These are phyloP conservation scores for Timema podura DNA, from an alignment of 2,888 invertebrate species.

Conservation along the genomic window DNA sequence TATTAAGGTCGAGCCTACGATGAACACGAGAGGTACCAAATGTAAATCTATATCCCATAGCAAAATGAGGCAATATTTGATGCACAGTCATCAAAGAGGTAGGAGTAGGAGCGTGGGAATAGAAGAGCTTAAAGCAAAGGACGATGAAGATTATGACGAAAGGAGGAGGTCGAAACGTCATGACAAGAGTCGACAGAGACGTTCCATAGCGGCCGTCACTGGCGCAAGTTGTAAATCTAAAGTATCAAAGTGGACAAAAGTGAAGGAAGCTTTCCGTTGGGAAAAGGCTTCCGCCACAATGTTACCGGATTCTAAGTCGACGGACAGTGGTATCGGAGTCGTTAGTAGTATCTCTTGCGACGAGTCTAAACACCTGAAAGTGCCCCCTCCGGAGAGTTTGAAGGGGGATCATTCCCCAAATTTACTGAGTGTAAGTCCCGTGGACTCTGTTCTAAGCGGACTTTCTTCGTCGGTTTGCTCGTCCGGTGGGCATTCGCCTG, in stretches of 20 bases:
- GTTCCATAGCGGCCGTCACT: slow-evolving; percentile 21
- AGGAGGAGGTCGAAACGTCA: slow-evolving; percentile 26
- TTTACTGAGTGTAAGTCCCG: slow-evolving; percentile 47
- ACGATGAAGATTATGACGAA: slow-evolving; percentile 3
- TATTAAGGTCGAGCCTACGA: slow-evolving; percentile 55
- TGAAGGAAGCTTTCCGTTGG: slow-evolving; percentile 86
- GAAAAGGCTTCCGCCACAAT: slow-evolving; percentile 57
- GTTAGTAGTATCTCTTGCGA: slow-evolving; percentile 35
- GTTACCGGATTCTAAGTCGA: slow-evolving; percentile 43
- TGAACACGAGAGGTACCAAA: slow-evolving; percentile 45
- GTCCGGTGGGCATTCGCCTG: slow-evolving; percentile 32
- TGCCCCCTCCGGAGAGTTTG: slow-evolving; percentile 22
- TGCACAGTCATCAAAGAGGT: slow-evolving; percentile 49
- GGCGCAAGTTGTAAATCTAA: slow-evolving; percentile 46
- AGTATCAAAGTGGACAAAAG: slow-evolving; percentile 84
- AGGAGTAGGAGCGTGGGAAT: slow-evolving; percentile 65
- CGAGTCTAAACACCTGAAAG: slow-evolving; percentile 43
- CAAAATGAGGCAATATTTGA: slow-evolving; percentile 48
- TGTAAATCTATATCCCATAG: slow-evolving; percentile 34
- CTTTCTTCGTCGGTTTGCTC: slow-evolving; percentile 41
- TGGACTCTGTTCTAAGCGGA: slow-evolving; percentile 50
- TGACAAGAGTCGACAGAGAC: slow-evolving; percentile 39
- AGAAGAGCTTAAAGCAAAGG: slow-evolving; percentile 47
- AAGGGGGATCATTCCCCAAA: slow-evolving; percentile 21
- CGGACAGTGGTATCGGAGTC: slow-evolving; percentile 45